phyloP scores from a whole-genome alignment of 2,113 vertebrate genomes.

The Python bivittatus region DNA sequence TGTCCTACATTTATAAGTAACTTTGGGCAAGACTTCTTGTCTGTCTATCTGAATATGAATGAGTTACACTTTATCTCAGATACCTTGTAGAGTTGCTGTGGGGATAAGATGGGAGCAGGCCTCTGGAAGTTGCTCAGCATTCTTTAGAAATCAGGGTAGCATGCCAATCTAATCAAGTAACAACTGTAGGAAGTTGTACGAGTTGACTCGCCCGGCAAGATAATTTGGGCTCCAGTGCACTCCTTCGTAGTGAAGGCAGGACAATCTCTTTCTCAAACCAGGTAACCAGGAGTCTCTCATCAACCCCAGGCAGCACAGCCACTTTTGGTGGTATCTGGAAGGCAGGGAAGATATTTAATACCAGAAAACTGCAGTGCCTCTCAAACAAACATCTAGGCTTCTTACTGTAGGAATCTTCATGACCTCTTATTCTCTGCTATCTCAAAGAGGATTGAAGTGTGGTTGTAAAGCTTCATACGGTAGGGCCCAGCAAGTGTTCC shows the following conservation, averaged over 20 bases:
- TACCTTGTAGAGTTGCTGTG: background rate
- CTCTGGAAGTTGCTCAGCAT: background rate
- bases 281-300: background rate
- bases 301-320: background rate
- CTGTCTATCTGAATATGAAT: background rate
- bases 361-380: background rate
- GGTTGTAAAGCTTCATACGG: background rate
- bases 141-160: too few species aligned
- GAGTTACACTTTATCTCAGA: background rate
- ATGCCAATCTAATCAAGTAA: too few species aligned
- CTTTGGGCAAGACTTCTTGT: background rate
- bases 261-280: background rate
- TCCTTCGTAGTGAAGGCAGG: too few species aligned
- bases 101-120: background rate
- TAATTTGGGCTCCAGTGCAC: too few species aligned
- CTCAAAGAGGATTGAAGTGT: too few species aligned
- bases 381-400: background rate
- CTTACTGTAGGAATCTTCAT: background rate
- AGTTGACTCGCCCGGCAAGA: too few species aligned
- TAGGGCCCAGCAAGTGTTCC: background rate
- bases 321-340: background rate
- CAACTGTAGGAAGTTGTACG: too few species aligned
- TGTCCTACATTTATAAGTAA: background rate
- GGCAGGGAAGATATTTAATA: background rate
- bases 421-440: background rate